phyloP scores from a whole-genome alignment of 2,113 vertebrate genomes.

The Albula goreensis region DNA sequence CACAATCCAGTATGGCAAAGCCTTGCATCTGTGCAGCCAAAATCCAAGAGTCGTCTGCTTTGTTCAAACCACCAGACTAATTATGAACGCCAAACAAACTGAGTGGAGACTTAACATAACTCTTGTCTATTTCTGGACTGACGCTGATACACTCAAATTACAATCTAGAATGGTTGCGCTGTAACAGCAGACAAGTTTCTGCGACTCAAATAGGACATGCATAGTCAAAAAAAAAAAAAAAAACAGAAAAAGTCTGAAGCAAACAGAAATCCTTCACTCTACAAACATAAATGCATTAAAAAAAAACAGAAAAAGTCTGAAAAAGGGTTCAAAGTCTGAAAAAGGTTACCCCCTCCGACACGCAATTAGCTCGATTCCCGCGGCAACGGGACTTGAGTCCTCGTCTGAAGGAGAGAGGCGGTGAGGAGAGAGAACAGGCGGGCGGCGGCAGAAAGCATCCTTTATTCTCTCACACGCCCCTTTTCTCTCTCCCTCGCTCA shows the following conservation, averaged over 20 bases:
- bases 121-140: conserved; percentile 11
- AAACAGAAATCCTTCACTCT: not conserved
- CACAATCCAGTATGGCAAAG: not conserved
- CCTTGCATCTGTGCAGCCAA: not conserved
- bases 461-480: not conserved
- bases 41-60: not conserved
- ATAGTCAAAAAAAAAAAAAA: not conserved
- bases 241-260: not conserved
- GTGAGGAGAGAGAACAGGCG: not conserved
- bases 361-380: not conserved
- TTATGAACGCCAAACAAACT: conserved; percentile 10
- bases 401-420: conserved; percentile 60
- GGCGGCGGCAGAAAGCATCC: not conserved
- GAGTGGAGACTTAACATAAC: conserved; percentile 7
- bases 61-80: not conserved
- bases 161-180: not conserved
- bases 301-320: too few relatives aligned
- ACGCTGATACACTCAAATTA: conserved; percentile 11
- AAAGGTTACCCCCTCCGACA: not conserved
- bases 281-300: not conserved
- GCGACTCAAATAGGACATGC: not conserved
- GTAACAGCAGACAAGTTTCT: not conserved
- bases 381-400: not conserved
- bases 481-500: not conserved
- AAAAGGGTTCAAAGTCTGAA: not conserved